Evolutionary conservation across 1,140 invertebrate genomes (phyloP).

Genomic region (Choristoneura fumiferana): DNA sequence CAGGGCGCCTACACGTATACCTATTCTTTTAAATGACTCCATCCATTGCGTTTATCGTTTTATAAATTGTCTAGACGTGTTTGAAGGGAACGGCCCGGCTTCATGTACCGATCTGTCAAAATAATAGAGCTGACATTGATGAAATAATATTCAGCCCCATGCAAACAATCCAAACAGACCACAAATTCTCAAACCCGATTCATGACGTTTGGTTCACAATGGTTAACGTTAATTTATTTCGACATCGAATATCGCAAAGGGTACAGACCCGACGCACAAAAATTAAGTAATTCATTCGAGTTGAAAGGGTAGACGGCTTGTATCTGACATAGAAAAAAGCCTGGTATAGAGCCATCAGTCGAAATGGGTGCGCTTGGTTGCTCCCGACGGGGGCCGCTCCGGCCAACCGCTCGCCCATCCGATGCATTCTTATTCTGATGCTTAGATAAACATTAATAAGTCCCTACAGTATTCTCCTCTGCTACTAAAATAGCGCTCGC

Average conservation of each 20-base stretch:
- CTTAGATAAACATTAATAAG: slow-evolving; percentile 71
- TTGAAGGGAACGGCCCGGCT: background rate
- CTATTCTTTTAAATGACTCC: background rate
- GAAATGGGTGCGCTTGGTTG: slow-evolving; percentile 63
- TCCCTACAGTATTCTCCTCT: slow-evolving; percentile 40
- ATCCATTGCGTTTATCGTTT: background rate
- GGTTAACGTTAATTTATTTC: slow-evolving; percentile 62
- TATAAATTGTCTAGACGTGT: slow-evolving; percentile 1
- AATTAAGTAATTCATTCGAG: slow-evolving; percentile 73
- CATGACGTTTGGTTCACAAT: slow-evolving; percentile 34
- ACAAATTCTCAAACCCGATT: slow-evolving; percentile 32
- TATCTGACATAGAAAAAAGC: slow-evolving; percentile 70
- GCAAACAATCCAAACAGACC: slow-evolving; percentile 30
- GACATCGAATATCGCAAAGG: slow-evolving; percentile 49
- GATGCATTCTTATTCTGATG: slow-evolving; percentile 66
- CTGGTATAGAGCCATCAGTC: slow-evolving; percentile 59
- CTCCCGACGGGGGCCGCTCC: slow-evolving; percentile 44
- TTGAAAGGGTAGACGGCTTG: slow-evolving; percentile 67
- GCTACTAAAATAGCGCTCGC: slow-evolving; percentile 49
- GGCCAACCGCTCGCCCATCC: slow-evolving; percentile 37
- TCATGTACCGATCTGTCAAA: slow-evolving; percentile 17
- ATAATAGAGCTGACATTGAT: slow-evolving; percentile 24
- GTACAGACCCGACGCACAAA: slow-evolving; percentile 56
- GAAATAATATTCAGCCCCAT: slow-evolving; percentile 25
- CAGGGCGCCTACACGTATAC: background rate